Evolutionary conservation across 1,140 invertebrate genomes (phyloP).

Genomic region (Drosophila miranda): DNA sequence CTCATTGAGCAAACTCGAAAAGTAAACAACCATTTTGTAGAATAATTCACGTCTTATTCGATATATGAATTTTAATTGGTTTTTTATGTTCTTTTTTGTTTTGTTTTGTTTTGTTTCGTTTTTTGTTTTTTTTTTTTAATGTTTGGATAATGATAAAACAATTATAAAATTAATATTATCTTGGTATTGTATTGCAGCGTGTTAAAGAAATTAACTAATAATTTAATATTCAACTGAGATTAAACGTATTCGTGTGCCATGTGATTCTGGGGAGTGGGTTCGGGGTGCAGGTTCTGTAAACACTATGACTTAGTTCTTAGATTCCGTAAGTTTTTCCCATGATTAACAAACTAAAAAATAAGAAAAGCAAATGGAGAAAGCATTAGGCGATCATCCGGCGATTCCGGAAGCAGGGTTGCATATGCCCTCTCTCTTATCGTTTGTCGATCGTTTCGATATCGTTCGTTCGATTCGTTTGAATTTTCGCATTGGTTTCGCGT

Average conservation of each 20-base stretch:
- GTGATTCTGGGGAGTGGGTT: slow-evolving; percentile 7
- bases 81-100: slow-evolving; percentile 20
- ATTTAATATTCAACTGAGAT: slow-evolving; percentile 43
- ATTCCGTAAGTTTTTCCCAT: slow-evolving; percentile 37
- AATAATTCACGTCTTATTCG: slow-evolving; percentile 49
- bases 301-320: slow-evolving; percentile 76
- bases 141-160: slow-evolving; percentile 45
- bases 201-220: slow-evolving; percentile 38
- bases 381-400: neutral
- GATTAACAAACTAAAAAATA: slow-evolving; percentile 32
- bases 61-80: slow-evolving; percentile 59
- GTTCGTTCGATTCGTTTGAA: slow-evolving; percentile 31
- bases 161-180: slow-evolving; percentile 47
- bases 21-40: slow-evolving; percentile 67
- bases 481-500: slow-evolving; percentile 9
- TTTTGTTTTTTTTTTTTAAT: neutral
- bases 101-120: slow-evolving; percentile 13
- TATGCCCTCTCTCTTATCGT: slow-evolving; percentile 11
- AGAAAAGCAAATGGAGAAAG: slow-evolving; percentile 13
- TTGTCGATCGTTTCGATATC: slow-evolving; percentile 15
- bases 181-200: slow-evolving; percentile 38
- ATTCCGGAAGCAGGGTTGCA: slow-evolving; percentile 4
- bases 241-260: slow-evolving; percentile 31
- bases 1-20: slow-evolving; percentile 39
- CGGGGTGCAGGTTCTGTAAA: slow-evolving; percentile 40